Evolutionary conservation across 1,140 invertebrate genomes (phyloP).

Genomic region (Aethina tumida): DNA sequence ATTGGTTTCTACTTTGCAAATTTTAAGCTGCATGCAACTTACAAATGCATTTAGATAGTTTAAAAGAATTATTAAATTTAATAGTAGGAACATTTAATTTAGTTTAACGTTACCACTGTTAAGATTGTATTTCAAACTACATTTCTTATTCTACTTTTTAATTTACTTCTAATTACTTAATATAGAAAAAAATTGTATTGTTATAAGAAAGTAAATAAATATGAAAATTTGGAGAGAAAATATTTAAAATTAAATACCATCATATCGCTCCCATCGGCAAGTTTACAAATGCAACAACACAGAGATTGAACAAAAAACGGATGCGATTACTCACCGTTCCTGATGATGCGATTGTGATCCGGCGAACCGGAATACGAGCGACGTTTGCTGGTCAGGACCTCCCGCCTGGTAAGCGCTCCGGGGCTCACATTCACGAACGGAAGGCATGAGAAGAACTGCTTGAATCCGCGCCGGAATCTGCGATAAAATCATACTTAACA

Average conservation of each 20-base stretch:
- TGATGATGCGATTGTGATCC: slow-evolving; percentile 56
- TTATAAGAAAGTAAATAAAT: neutral
- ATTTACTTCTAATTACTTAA: slow-evolving; percentile 2
- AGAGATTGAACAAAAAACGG: neutral
- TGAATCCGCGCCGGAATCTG: slow-evolving; percentile 82
- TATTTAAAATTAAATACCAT: neutral
- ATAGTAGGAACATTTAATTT: too few species aligned
- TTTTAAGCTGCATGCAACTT: too few species aligned
- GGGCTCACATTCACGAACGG: slow-evolving; percentile 58
- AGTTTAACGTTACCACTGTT: too few species aligned
- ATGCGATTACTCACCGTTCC: slow-evolving; percentile 49
- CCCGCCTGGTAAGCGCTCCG: slow-evolving; percentile 51
- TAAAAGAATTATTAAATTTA: too few species aligned
- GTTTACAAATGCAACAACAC: neutral
- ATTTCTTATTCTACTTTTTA: neutral
- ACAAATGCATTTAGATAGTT: too few species aligned
- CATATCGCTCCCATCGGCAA: neutral
- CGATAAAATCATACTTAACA: too few species aligned
- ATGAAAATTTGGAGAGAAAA: neutral
- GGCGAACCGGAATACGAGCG: slow-evolving; percentile 62
- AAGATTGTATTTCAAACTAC: too few species aligned
- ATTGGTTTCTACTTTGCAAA: too few species aligned
- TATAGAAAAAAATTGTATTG: neutral
- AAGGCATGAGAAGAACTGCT: slow-evolving; percentile 76
- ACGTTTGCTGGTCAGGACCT: slow-evolving; percentile 57